Percentiles rank a stretch among this genome's conserved stretches.
Conservation (phyloP, 2,888 invertebrate genomes). For the Acleris emargana region DNA sequence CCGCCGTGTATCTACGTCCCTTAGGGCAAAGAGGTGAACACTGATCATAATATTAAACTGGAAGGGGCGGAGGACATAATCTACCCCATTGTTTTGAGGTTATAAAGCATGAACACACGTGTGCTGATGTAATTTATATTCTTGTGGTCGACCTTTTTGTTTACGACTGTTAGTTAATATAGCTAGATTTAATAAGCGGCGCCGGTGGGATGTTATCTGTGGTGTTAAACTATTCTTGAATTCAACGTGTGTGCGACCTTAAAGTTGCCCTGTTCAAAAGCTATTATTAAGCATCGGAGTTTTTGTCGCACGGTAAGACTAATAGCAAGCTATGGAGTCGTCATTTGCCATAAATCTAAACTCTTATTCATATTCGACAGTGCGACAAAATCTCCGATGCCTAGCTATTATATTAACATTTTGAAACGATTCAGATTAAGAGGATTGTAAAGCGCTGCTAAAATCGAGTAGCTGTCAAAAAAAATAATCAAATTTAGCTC, state of each 20-base stretch:
- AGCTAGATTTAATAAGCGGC: conserved; percentile 26
- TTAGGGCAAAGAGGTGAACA: conserved; percentile 43
- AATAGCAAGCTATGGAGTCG: too few species aligned
- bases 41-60: conserved; percentile 49
- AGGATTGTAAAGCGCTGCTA: too few species aligned
- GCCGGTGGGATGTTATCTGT: conserved; percentile 8
- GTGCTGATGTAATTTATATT: conserved; percentile 32
- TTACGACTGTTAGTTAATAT: conserved; percentile 27
- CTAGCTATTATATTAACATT: not conserved
- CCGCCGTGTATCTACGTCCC: conserved; percentile 56
- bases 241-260: not conserved
- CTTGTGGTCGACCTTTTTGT: conserved; percentile 33
- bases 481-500: too few species aligned
- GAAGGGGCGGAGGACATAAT: conserved; percentile 44
- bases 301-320: too few species aligned
- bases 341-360: too few species aligned
- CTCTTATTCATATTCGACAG: too few species aligned
- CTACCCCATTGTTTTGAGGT: conserved; percentile 34
- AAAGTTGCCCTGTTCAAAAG: not conserved
- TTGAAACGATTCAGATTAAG: not conserved
- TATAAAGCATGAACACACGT: conserved; percentile 37
- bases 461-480: too few species aligned
- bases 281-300: too few species aligned
- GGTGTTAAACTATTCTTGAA: conserved; percentile 23
- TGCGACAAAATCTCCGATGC: too few species aligned